Conservation (phyloP, 2,888 invertebrate genomes). For the Phasia obesa region DNA sequence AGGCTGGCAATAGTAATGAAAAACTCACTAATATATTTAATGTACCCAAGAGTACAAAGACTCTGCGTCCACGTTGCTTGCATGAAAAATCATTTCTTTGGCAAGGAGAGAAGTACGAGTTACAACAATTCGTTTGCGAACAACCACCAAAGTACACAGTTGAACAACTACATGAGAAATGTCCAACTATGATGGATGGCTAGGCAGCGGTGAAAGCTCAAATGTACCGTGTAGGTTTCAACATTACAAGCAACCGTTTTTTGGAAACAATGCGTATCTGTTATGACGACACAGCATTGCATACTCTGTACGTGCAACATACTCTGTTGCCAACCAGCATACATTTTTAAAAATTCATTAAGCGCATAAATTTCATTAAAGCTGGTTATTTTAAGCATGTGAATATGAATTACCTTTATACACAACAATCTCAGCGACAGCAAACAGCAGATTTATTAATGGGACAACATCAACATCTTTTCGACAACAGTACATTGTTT, state of each 20-base stretch:
- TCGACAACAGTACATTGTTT: conserved; percentile 75
- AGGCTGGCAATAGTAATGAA: conserved; percentile 1
- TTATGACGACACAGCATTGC: conserved; percentile 78
- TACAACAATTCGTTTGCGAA: conserved; percentile 74
- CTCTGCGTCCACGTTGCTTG: conserved; percentile 74
- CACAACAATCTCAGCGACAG: conserved; percentile 77
- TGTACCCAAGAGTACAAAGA: conserved; percentile 59
- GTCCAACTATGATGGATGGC: conserved; percentile 69
- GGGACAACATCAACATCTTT: conserved; percentile 69
- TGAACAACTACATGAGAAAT: conserved; percentile 73
- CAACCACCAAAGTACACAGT: conserved; percentile 73
- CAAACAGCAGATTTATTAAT: conserved; percentile 78
- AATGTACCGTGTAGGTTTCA: conserved; percentile 81
- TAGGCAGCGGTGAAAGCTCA: conserved; percentile 72
- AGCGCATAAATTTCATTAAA: conserved; percentile 79
- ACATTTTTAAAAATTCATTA: conserved; percentile 81
- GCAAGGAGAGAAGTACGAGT: conserved; percentile 73
- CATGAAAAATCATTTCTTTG: conserved; percentile 74
- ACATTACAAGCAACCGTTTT: conserved; percentile 76
- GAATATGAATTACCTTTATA: conserved; percentile 79
- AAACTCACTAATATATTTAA: conserved; percentile 44
- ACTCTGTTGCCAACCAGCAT: conserved; percentile 81
- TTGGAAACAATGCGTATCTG: conserved; percentile 81
- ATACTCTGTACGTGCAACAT: conserved; percentile 80
- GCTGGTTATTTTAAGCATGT: conserved; percentile 79